Base-by-base conservation (phyloP, 2,797 vertebrate genomes). In the Chloroceryle inda region DNA sequence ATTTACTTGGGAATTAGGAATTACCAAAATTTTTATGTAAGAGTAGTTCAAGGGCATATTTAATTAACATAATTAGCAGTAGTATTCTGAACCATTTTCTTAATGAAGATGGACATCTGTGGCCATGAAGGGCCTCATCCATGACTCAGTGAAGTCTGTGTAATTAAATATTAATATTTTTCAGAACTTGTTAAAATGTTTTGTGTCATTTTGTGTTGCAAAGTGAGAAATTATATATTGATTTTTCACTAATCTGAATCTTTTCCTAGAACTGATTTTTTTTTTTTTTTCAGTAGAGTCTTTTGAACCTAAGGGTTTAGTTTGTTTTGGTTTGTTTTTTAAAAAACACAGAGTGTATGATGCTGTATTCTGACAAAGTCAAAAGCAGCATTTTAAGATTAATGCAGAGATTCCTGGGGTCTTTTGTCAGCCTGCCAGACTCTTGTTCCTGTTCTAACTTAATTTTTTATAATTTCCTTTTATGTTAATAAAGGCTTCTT, bases 391-490 rank as follows among this genome's bases (percentile, higher is more conserved):
- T 86, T 91, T 95, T 73, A 80, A n/a, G 85, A 88, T 91, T 95
- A 95, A 88, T 82, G 75, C 74, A 84, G 89, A 93, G 91, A 93
- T 92, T 96, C 94, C 92, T 89, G 90, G 92, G 92, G 91, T 93
- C 93, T 89, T 92, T 87, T 95, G 96, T 89, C 90, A 76, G 89
- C 35, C 89, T 89, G 93, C 92, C 96, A 95, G 89, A n/a, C 75
- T 72, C 92, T 96, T 94, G 88, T 94, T 95, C 71, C 94, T 85
- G 88, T 86, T 94, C 87, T 96, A 96, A 96, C 64, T 75, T 96
- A 96, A 96, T 94, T 97, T 91, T 96, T 96, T 87, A 85, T 94
- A 90, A 93, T 97, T 96, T 96, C 87, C 91, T 97, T 97, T 97
- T 95, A 97, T 94, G 94, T 97, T 95, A 97, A 94, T 94, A 97